Evolutionary conservation across 2,113 vertebrate species (phyloP).

Genomic region (Melospiza georgiana): DNA sequence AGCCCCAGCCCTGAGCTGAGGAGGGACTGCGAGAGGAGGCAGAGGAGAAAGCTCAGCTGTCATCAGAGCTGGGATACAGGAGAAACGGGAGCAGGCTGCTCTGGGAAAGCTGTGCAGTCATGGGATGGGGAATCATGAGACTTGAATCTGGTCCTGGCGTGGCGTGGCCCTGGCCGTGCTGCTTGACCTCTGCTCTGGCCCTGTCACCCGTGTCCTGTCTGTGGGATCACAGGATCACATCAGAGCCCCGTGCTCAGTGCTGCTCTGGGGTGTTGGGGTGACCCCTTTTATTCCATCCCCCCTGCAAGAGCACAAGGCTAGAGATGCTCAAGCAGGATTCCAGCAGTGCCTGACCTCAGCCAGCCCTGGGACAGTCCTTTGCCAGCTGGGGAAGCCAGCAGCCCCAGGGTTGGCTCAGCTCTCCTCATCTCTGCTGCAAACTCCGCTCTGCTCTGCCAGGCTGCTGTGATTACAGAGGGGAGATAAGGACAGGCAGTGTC

Average conservation of each 20-base stretch:
- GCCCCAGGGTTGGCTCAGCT: background rate
- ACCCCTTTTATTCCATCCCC: background rate
- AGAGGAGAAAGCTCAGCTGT: slow-evolving; percentile 14
- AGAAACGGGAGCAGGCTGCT: background rate
- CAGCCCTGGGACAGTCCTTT: background rate
- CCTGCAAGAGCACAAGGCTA: background rate
- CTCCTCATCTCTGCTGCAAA: background rate
- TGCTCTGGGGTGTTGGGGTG: background rate
- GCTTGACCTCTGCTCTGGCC: background rate
- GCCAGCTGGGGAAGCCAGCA: background rate
- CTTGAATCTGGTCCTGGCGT: background rate
- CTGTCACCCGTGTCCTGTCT: background rate
- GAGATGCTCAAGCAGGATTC: background rate
- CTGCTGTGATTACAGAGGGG: background rate
- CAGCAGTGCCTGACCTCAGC: background rate
- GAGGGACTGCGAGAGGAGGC: background rate
- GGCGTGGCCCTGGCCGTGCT: fast-evolving
- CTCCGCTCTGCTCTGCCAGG: background rate
- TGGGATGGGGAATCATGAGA: background rate
- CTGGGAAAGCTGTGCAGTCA: background rate
- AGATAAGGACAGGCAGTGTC: background rate
- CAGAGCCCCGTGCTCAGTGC: background rate
- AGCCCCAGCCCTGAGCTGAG: fast-evolving
- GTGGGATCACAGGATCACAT: background rate
- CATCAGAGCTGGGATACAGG: background rate